Evolutionary conservation across 2,113 vertebrate species (phyloP).

Genomic region (Haemorhous mexicanus): DNA sequence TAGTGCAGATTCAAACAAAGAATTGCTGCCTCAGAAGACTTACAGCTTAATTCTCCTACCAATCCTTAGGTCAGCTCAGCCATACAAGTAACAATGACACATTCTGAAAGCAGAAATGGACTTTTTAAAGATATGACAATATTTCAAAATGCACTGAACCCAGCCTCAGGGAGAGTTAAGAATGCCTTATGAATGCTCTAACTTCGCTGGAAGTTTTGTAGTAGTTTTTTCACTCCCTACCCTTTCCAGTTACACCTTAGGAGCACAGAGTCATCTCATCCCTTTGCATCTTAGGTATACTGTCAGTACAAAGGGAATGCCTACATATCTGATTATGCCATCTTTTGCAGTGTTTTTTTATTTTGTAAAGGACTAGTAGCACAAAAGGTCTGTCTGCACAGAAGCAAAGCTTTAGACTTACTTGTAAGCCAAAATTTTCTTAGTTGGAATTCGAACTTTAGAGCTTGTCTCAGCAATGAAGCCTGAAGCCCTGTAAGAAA

Average conservation of each 20-base stretch:
- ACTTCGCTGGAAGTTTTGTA: neutral
- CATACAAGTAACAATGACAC: neutral
- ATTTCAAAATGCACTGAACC: neutral
- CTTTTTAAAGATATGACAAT: neutral
- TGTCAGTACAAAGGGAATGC: neutral
- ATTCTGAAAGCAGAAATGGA: neutral
- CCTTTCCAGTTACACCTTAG: neutral
- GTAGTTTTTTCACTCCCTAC: neutral
- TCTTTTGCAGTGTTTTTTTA: neutral
- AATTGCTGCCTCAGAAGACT: conserved; percentile 1
- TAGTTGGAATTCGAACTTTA: neutral
- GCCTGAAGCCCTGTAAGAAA: neutral
- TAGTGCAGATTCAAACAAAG: neutral
- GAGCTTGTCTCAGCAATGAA: neutral
- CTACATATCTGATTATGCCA: neutral
- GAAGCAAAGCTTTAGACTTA: neutral
- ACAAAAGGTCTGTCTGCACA: neutral
- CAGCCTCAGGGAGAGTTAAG: neutral
- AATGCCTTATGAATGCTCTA: neutral
- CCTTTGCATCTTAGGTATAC: neutral
- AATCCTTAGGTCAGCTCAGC: neutral
- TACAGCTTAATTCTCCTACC: conserved; percentile 19
- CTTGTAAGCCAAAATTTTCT: neutral
- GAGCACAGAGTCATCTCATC: neutral
- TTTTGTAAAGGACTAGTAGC: neutral